Percentiles rank a stretch among this genome's conserved stretches.
These are phyloP conservation scores for Abramis brama DNA, from an alignment of 2,113 vertebrate species.

Conservation along the genomic window DNA sequence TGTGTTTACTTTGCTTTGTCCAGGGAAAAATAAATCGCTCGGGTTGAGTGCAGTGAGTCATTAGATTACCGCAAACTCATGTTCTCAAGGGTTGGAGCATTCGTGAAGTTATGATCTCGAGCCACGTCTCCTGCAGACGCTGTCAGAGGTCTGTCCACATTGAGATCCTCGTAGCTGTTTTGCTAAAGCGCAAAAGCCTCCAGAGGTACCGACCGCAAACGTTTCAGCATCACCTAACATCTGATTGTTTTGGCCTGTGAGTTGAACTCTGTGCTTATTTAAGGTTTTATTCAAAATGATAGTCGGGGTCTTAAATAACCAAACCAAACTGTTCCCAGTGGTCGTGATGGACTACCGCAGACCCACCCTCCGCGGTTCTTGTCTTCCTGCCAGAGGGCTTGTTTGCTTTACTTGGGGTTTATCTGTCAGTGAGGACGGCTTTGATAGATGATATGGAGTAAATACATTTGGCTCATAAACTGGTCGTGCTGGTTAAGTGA, in stretches of 20 bases:
- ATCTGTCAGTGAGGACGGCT: constrained; percentile 34
- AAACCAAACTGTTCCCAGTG: constrained; percentile 7
- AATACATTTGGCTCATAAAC: constrained; percentile 56
- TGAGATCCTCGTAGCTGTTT: constrained; percentile 17
- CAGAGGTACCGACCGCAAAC: constrained; percentile 27
- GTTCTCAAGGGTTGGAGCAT: constrained; percentile 11
- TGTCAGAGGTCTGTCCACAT: neutral
- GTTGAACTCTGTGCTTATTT: constrained; percentile 29
- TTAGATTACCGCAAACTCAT: constrained; percentile 31
- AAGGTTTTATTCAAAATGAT: constrained; percentile 38
- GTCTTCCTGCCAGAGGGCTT: constrained; percentile 17
- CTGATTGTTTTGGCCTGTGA: constrained; percentile 42
- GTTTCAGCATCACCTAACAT: constrained; percentile 36
- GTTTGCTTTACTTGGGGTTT: constrained; percentile 38
- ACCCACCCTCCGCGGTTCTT: neutral
- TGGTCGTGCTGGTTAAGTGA: constrained; percentile 59
- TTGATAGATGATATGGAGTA: constrained; percentile 38
- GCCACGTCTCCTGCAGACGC: constrained; percentile 1
- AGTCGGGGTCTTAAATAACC: constrained; percentile 16
- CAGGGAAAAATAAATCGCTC: neutral
- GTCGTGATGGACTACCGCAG: constrained; percentile 25
- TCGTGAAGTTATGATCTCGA: constrained; percentile 12
- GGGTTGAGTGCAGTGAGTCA: constrained; percentile 19
- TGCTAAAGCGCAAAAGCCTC: neutral
- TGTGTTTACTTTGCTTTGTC: constrained; percentile 42